These are phyloP conservation scores for Brienomyrus brachyistius DNA, from an alignment of 2,113 vertebrate genomes.

Conservation along the genomic window DNA sequence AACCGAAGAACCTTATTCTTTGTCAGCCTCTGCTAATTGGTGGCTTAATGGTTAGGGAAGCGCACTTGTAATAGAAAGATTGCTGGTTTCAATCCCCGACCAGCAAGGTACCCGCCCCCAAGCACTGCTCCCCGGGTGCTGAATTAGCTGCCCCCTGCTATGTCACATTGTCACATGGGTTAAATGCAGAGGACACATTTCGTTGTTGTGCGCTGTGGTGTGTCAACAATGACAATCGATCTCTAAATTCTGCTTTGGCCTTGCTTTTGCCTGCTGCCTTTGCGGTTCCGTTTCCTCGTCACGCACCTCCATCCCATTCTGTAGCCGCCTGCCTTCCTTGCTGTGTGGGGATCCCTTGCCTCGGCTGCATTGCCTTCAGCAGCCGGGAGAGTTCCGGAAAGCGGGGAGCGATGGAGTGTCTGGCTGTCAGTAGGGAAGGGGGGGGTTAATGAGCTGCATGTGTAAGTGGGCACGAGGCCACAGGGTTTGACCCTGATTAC, in stretches of 20 bases:
- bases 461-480: background rate
- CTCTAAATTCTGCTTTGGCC: background rate
- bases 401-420: background rate
- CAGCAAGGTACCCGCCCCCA: too few relatives aligned
- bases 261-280: background rate
- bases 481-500: constrained; percentile 17
- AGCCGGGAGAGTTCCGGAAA: background rate
- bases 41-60: too few relatives aligned
- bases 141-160: too few relatives aligned
- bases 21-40: background rate
- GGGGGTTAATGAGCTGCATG: constrained; percentile 2
- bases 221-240: too few relatives aligned
- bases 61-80: too few relatives aligned
- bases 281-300: background rate
- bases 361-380: background rate
- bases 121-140: too few relatives aligned
- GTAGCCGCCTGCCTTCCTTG: background rate
- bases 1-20: background rate
- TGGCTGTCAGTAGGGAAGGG: background rate
- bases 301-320: background rate
- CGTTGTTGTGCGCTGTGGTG: too few relatives aligned
- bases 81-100: too few relatives aligned
- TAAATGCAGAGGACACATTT: too few relatives aligned
- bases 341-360: background rate
- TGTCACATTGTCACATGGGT: too few relatives aligned